phyloP scores from a whole-genome alignment of 1,140 invertebrate species.

The Zelostemma sp. region DNA sequence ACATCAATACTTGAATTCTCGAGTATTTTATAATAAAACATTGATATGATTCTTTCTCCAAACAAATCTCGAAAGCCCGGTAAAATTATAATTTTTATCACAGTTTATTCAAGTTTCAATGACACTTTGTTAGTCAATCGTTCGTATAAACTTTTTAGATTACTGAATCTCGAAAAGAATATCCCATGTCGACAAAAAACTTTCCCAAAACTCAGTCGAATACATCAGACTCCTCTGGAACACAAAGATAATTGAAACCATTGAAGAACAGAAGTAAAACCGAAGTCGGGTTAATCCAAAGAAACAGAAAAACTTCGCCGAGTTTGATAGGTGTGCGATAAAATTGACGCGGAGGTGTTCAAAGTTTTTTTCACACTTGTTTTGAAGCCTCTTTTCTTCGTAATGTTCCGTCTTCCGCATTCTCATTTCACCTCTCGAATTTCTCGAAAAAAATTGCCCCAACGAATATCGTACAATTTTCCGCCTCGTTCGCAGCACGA shows the following conservation, averaged over 20 bases:
- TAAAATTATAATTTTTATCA: neutral
- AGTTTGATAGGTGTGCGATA: slow-evolving; percentile 28
- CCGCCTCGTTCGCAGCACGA: slow-evolving; percentile 11
- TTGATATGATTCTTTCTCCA: no score
- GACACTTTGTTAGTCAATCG: neutral
- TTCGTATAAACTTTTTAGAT: neutral
- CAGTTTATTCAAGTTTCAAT: no score
- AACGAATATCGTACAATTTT: slow-evolving; percentile 19
- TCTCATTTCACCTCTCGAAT: slow-evolving; percentile 14
- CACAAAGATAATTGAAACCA: neutral
- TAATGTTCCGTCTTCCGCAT: neutral
- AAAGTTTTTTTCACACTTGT: no score
- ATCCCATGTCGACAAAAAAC: neutral
- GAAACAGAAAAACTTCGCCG: neutral
- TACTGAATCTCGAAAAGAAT: neutral
- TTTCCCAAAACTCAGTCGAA: neutral
- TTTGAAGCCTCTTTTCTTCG: slow-evolving; percentile 3
- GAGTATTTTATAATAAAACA: no score
- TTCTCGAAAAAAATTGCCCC: slow-evolving; percentile 16
- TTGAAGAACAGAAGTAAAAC: neutral
- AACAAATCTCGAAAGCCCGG: no score
- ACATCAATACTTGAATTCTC: no score
- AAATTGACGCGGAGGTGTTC: slow-evolving; percentile 60
- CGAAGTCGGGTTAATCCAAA: neutral
- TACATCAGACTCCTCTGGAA: neutral